These are phyloP conservation scores for Athalia cordata DNA, from an alignment of 2,888 invertebrate genomes.

Conservation along the genomic window DNA sequence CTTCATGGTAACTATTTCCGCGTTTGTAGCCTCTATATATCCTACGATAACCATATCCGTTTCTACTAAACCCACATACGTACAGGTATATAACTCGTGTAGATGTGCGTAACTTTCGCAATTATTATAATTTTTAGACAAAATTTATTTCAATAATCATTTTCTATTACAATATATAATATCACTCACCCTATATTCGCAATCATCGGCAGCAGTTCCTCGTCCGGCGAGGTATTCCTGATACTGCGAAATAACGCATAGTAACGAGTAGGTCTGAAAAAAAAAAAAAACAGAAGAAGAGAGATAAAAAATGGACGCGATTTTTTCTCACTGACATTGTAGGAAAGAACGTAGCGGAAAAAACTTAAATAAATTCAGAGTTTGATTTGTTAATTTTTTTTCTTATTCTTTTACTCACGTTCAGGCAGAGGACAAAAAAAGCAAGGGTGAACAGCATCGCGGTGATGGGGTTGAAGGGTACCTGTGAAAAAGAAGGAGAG, in stretches of 20 bases:
- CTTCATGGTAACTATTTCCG: neutral
- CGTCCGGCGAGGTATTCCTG: conserved; percentile 86
- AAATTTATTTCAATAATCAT: neutral
- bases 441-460: conserved; percentile 86
- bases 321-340: neutral
- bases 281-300: conserved; percentile 44
- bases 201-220: conserved; percentile 82
- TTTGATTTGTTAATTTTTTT: no score
- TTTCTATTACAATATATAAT: conserved; percentile 28
- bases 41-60: neutral
- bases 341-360: no score
- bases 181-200: conserved; percentile 76
- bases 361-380: no score
- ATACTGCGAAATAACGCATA: conserved; percentile 91
- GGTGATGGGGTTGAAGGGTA: conserved; percentile 83
- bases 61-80: neutral
- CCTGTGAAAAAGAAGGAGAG: conserved; percentile 75
- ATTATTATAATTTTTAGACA: neutral
- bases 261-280: conserved; percentile 85
- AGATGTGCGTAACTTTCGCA: no score
- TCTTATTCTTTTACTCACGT: conserved; percentile 78
- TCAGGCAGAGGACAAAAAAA: conserved; percentile 84
- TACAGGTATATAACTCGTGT: neutral
- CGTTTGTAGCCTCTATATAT: neutral
- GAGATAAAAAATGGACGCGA: conserved; percentile 19